Percentiles rank a stretch among this genome's conserved stretches.
Conservation (phyloP, 2,113 vertebrate genomes). For the Vicugna pacos region DNA sequence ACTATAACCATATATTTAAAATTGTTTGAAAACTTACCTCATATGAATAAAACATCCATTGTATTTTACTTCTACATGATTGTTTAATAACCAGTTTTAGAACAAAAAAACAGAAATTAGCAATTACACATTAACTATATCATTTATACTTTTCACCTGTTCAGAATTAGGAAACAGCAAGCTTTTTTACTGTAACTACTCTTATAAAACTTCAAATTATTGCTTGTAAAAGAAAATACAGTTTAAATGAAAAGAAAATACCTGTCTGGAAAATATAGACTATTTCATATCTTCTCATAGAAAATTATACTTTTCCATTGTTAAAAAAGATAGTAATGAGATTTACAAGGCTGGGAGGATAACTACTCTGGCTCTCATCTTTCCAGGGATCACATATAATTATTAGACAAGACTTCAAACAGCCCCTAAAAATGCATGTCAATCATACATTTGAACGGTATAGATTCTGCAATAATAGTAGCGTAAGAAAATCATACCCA, state of each 20-base stretch:
- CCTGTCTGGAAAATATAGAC: background rate
- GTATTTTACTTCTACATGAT: conserved; percentile 39
- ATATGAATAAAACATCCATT: conserved; percentile 62
- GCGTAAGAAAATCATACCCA: background rate
- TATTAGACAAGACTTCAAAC: background rate
- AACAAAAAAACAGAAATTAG: conserved; percentile 49
- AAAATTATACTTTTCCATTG: conserved; percentile 9
- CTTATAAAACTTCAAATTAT: conserved; percentile 52
- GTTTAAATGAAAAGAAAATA: conserved; percentile 33
- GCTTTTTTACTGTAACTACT: conserved; percentile 1
- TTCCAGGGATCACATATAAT: background rate
- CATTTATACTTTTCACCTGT: background rate
- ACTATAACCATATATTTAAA: conserved; percentile 33
- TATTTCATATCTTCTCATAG: background rate
- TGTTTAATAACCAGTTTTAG: conserved; percentile 48
- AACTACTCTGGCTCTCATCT: background rate
- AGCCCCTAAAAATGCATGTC: background rate
- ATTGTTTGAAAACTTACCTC: conserved; percentile 39
- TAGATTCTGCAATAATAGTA: background rate
- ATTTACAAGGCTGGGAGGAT: background rate
- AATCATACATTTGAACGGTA: background rate
- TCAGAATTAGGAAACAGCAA: background rate
- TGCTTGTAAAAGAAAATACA: background rate
- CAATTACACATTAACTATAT: conserved; percentile 13
- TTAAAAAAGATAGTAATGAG: too few species aligned